phyloP scores from a whole-genome alignment of 2,113 vertebrate genomes.

The Toxostoma redivivum region DNA sequence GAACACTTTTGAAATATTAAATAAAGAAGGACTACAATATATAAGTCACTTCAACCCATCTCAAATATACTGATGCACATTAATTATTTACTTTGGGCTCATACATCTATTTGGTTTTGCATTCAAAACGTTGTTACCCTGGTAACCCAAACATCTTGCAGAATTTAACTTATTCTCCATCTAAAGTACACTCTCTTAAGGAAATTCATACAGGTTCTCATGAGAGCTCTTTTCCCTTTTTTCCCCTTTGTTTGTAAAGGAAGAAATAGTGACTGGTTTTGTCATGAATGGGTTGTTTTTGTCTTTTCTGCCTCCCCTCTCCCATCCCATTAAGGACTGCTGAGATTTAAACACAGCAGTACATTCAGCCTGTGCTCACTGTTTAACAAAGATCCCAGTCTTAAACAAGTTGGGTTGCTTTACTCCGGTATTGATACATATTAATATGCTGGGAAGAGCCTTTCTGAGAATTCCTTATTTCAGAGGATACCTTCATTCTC shows the following conservation, averaged over 20 bases:
- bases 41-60: conserved; percentile 32
- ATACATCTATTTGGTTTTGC: conserved; percentile 66
- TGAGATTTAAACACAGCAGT: neutral
- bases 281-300: conserved; percentile 33
- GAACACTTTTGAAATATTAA: conserved; percentile 58
- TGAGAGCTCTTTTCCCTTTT: conserved; percentile 19
- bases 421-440: fast-evolving
- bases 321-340: conserved; percentile 8
- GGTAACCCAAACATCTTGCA: conserved; percentile 50
- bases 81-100: conserved; percentile 75
- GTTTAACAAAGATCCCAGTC: neutral
- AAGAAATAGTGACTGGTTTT: conserved; percentile 48
- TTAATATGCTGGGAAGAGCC: neutral
- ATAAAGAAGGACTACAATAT: conserved; percentile 58
- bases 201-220: conserved; percentile 36
- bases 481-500: neutral
- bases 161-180: conserved; percentile 36
- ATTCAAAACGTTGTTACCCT: conserved; percentile 54
- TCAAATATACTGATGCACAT: conserved; percentile 65
- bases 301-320: conserved; percentile 10
- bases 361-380: neutral
- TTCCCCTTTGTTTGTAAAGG: conserved; percentile 56
- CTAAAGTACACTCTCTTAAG: conserved; percentile 65
- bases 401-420: neutral
- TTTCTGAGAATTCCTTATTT: neutral